These are phyloP conservation scores for Mactromeris polynyma DNA, from an alignment of 2,888 invertebrate genomes.

Conservation along the genomic window DNA sequence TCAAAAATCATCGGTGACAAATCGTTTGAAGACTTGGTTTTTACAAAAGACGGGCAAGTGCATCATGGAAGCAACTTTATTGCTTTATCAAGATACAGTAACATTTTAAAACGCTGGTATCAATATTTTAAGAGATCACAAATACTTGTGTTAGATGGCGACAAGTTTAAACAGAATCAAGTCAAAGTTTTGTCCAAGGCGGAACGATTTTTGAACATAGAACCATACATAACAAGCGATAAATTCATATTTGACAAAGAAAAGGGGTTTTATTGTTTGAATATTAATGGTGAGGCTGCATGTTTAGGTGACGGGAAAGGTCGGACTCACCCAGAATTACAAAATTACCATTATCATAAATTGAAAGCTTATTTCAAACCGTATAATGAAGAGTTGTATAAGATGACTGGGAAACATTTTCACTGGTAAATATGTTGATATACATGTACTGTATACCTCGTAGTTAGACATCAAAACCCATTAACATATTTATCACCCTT, in stretches of 20 bases:
- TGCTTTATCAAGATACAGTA: conserved; percentile 21
- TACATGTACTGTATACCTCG: no score
- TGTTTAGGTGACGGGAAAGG: conserved; percentile 41
- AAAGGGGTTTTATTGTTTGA: conserved; percentile 95
- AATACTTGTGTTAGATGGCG: conserved; percentile 94
- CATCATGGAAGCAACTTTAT: background rate
- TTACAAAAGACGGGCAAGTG: conserved; percentile 3
- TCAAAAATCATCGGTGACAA: background rate
- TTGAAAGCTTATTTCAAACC: conserved; percentile 42
- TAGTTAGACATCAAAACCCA: no score
- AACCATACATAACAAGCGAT: conserved; percentile 87
- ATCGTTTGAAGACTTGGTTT: conserved; percentile 24
- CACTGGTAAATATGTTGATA: conserved; percentile 40
- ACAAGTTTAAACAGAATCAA: conserved; percentile 75
- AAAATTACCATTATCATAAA: background rate
- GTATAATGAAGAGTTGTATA: conserved; percentile 39
- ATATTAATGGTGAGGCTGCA: background rate
- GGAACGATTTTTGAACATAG: conserved; percentile 78
- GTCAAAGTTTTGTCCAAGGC: conserved; percentile 71
- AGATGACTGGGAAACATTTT: conserved; percentile 23
- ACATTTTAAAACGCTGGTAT: conserved; percentile 90
- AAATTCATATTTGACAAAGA: conserved; percentile 98
- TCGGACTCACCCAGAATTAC: conserved; percentile 23
- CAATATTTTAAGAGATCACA: conserved; percentile 96
- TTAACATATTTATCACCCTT: no score